Conservation (phyloP, 2,113 vertebrate species). For the Ammodytes dubius region DNA sequence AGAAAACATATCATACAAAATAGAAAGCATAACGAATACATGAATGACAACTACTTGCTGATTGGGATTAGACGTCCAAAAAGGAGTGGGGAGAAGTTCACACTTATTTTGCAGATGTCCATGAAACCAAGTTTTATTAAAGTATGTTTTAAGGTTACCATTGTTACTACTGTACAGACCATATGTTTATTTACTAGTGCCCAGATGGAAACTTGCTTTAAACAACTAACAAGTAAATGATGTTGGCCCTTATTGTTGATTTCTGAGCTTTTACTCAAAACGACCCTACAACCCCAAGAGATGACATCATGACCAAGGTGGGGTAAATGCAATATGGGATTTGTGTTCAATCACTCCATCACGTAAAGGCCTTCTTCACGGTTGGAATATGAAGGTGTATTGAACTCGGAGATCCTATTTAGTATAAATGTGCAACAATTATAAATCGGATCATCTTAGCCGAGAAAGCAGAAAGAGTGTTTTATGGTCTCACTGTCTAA, state of each 20-base stretch:
- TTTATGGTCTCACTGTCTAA: no score
- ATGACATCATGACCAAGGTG: conserved; percentile 9
- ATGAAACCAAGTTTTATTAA: background rate
- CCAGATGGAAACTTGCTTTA: conserved; percentile 6
- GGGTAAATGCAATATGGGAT: background rate
- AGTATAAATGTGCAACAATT: no score
- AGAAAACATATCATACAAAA: no score
- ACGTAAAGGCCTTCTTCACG: no score
- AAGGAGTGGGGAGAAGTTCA: no score
- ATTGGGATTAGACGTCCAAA: no score
- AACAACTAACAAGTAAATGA: conserved; percentile 18
- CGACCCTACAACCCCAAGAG: conserved; percentile 9
- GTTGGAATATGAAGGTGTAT: no score
- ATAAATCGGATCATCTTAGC: no score
- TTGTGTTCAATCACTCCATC: background rate
- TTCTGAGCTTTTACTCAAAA: conserved; percentile 30
- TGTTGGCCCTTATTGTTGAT: conserved; percentile 31
- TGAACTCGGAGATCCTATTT: no score
- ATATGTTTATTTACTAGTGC: conserved; percentile 24
- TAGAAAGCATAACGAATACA: no score
- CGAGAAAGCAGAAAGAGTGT: no score
- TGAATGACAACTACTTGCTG: no score
- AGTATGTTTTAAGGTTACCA: conserved; percentile 3
- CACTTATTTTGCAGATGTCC: background rate
- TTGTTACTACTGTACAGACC: conserved; percentile 2